These are phyloP conservation scores for Theretra japonica DNA, from an alignment of 2,888 invertebrate genomes.

Conservation along the genomic window DNA sequence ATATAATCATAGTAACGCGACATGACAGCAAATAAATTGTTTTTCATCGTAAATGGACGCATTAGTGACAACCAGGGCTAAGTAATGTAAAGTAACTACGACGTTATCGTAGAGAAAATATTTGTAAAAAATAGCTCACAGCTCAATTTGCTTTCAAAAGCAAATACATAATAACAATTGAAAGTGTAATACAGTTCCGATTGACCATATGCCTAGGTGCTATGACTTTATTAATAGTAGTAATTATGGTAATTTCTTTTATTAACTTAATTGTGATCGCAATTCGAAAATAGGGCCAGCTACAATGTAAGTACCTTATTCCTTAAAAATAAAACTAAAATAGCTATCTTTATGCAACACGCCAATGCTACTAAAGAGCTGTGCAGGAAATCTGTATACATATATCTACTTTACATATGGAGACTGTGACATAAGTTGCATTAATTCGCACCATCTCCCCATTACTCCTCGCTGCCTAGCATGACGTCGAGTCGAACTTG, in stretches of 20 bases:
- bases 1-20: background rate
- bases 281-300: too few relatives aligned
- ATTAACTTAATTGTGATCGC: too few relatives aligned
- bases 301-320: too few relatives aligned
- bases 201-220: too few relatives aligned
- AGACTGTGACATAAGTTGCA: background rate
- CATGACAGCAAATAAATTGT: slow-evolving; percentile 17
- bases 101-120: background rate
- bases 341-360: too few relatives aligned
- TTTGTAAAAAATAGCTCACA: background rate
- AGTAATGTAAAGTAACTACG: background rate
- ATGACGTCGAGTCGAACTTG: background rate
- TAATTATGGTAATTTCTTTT: too few relatives aligned
- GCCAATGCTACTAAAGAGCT: too few relatives aligned
- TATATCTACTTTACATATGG: background rate
- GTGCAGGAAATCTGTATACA: background rate
- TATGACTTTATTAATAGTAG: too few relatives aligned
- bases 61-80: background rate
- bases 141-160: background rate
- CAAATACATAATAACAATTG: too few relatives aligned
- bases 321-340: too few relatives aligned
- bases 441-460: background rate
- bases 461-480: background rate
- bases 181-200: too few relatives aligned
- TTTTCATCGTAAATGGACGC: background rate